Evolutionary conservation across 2,113 vertebrate species (phyloP), one percentile per base, ranked within the genome.

Genomic region (Chloropsis hardwickii): DNA sequence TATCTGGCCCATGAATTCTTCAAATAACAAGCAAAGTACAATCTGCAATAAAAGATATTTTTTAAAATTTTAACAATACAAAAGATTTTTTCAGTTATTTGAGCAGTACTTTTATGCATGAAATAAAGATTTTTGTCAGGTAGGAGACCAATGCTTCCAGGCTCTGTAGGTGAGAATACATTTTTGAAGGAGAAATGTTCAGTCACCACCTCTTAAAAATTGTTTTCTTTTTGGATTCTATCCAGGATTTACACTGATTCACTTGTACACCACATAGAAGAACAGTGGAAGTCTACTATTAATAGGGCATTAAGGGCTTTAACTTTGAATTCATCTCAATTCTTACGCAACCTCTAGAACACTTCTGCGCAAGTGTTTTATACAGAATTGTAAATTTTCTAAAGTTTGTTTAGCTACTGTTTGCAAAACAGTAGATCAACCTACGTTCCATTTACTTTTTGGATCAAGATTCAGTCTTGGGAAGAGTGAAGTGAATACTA

Each of bases 381-480:
- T 50, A 93, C 20, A 70, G 10, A 13, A 70, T 54, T 62, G 66
- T 61, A 31, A 72, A 53, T 88, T 64, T 91, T 92, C 69, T 70
- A 69, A 92, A 89, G 81, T 90, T 20, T 89, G 3, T 79, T 91
- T 91, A 88, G 89, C 35, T 83, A 8, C 56, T 95, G 21, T 81
- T 91, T 92, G 60, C 51, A 37, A 96, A 95, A 80, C 42, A 92
- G 37, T 60, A 88, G n/a, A 82, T 92, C 15, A 78, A 84, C 61
- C 73, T 91, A n/a, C 14, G 88, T 95, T 81, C 51, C 74, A 74
- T 97, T 96, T 94, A 85, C 24, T 90, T 90, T 70, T 88, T 89
- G 29, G 42, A 94, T 82, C 25, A 92, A 88, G 39, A 88, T 84
- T 28, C 67, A 27, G 25, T 79, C 65, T 62, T 84, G 37, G 35